Evolutionary conservation across 2,888 invertebrate genomes (phyloP), one percentile per base, ranked within the genome.

Genomic region (Dioctria rufipes): DNA sequence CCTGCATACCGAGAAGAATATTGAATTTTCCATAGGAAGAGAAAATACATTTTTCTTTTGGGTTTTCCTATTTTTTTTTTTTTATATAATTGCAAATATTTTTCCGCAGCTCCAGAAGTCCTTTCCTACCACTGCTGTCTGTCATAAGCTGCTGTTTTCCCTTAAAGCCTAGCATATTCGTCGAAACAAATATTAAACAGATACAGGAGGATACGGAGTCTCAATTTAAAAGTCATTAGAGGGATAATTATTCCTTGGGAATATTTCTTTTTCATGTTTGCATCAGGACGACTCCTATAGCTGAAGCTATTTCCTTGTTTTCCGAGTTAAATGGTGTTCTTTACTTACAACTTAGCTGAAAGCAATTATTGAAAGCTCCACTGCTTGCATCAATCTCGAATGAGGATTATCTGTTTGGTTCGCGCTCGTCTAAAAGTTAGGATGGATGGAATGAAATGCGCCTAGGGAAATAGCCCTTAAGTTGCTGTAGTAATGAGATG

Each of bases 201-300:
- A 75, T 25, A 25, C 54, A 46, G 54, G 9, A 77, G 77, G 46
- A 25, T 25, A 25, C 25, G 65, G 43, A 78, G 78, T 79, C 78
- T 78, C 80, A 82, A 80, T 80, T 82, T 80, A 82, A 82, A 82
- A 82, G 66, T 82, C 82, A 82, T 82, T 82, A 82, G 79, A 54
- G 58, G 63, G 65, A 65, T 78, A 78, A 78, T 78, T 42, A 78
- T 66, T 54, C 54, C 39, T 40, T n/a, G 77, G 13, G 61, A 77
- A 46, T 40, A 42, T 60, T 60, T 25, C 13, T 4, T 60, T 60
- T 60, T 13, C 3, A 60, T 60, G 60, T 25, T 25, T 60, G 60
- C 60, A 60, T 25, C 25, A 60, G 6, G 8, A 25, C 11, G 5
- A 60, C 25, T 60, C 13, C 60, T 60, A 37, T 46, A 67, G 67